These are phyloP conservation scores for Telmatherina bonti DNA, from an alignment of 2,797 vertebrate genomes.

Conservation along the genomic window DNA sequence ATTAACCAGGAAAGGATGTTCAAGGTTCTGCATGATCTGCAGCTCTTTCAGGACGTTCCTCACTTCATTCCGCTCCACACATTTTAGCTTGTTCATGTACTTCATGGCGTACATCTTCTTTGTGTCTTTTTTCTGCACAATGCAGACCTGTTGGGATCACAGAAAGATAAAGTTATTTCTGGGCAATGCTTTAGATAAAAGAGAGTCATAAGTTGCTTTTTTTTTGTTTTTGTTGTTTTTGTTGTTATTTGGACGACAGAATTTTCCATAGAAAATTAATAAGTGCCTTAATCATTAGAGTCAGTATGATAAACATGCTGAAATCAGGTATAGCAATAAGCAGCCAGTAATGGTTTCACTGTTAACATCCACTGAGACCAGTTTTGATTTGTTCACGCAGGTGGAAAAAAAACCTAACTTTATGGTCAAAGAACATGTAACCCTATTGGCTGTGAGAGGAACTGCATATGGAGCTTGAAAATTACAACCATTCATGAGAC, in stretches of 20 bases:
- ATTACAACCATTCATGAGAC: too few species aligned
- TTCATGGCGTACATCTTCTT: slow-evolving; percentile 99
- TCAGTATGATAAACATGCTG: not conserved
- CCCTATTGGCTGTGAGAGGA: too few species aligned
- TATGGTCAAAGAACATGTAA: too few species aligned
- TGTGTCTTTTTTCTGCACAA: slow-evolving; percentile 97
- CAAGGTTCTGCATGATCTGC: slow-evolving; percentile 97
- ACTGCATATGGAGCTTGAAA: too few species aligned
- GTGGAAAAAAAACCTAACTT: too few species aligned
- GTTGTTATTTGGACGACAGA: not conserved
- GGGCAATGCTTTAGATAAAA: not conserved
- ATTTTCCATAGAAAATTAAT: not conserved
- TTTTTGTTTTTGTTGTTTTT: too few species aligned
- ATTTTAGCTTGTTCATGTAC: slow-evolving; percentile 98
- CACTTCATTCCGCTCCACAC: slow-evolving; percentile 96
- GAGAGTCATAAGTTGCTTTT: not conserved
- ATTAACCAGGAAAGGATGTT: slow-evolving; percentile 97
- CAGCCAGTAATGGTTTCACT: not conserved
- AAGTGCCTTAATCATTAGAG: not conserved
- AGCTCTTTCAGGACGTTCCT: slow-evolving; percentile 97
- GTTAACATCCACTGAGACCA: too few species aligned
- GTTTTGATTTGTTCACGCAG: too few species aligned
- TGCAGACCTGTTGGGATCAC: slow-evolving; percentile 88
- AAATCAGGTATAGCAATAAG: not conserved
- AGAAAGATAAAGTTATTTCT: not conserved